Conservation (phyloP, 2,888 invertebrate species). For the Doris montereyensis region DNA sequence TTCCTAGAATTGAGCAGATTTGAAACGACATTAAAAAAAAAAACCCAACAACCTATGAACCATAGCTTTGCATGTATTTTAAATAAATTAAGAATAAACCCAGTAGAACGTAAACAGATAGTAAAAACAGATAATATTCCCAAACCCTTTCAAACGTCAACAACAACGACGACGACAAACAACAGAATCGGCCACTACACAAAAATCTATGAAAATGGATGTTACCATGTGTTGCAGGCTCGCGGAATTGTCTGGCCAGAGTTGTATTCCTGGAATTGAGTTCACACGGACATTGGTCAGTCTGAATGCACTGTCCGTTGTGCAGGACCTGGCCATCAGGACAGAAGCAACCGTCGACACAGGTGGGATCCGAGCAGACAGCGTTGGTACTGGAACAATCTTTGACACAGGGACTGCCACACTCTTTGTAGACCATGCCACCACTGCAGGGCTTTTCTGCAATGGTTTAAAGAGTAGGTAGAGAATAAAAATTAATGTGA, state of each 20-base stretch:
- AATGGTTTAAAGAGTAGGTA: slow-evolving; percentile 49
- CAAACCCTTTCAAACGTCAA: too few species aligned
- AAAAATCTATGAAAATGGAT: too few species aligned
- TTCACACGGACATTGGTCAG: slow-evolving; percentile 84
- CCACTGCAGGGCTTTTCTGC: slow-evolving; percentile 85
- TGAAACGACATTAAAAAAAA: too few species aligned
- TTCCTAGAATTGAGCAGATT: too few species aligned
- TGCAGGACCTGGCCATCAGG: slow-evolving; percentile 84
- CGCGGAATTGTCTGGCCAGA: slow-evolving; percentile 58
- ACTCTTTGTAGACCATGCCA: slow-evolving; percentile 84
- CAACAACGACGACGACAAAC: too few species aligned
- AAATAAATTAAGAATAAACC: too few species aligned
- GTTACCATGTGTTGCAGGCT: slow-evolving; percentile 68
- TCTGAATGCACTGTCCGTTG: slow-evolving; percentile 84
- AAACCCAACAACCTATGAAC: too few species aligned
- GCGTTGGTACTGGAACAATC: slow-evolving; percentile 77
- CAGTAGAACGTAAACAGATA: too few species aligned
- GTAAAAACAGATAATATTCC: too few species aligned
- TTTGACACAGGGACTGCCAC: slow-evolving; percentile 82
- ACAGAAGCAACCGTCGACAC: slow-evolving; percentile 92
- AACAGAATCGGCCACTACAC: too few species aligned
- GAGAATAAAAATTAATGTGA: slow-evolving; percentile 17
- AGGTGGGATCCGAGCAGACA: slow-evolving; percentile 75
- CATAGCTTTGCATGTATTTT: too few species aligned
- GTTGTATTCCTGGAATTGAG: slow-evolving; percentile 76